A percentile compares a stretch with the other conserved stretches of the same genome.
These are phyloP conservation scores for Tragopan temminckii DNA, from an alignment of 2,797 vertebrate species.

Conservation along the genomic window DNA sequence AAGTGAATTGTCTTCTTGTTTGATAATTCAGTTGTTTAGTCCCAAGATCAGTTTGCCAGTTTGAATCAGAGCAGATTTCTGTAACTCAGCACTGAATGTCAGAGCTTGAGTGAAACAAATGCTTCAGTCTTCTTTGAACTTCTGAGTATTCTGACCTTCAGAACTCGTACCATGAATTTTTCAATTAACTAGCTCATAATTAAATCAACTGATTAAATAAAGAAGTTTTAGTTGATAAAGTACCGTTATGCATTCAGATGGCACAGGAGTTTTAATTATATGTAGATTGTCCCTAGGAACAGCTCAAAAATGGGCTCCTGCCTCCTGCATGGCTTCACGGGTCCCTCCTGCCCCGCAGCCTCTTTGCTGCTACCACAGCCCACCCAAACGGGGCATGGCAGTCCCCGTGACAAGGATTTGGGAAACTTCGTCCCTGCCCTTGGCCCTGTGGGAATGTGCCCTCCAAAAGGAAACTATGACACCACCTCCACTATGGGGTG, in stretches of 20 bases:
- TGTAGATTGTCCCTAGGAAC: slow-evolving; percentile 68
- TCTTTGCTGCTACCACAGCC: neutral
- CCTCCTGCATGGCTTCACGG: neutral
- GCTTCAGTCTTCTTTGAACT: slow-evolving; percentile 59
- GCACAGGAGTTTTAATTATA: slow-evolving; percentile 71
- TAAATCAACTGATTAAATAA: slow-evolving; percentile 80
- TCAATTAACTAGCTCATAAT: slow-evolving; percentile 79
- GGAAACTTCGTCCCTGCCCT: neutral
- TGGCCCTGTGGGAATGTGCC: neutral
- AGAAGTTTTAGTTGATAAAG: slow-evolving; percentile 77
- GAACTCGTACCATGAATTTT: slow-evolving; percentile 76
- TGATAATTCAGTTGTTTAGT: slow-evolving; percentile 61
- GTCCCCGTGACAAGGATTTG: neutral
- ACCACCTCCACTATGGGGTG: neutral
- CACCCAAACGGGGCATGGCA: neutral
- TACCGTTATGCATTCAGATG: slow-evolving; percentile 65
- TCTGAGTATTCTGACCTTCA: slow-evolving; percentile 75
- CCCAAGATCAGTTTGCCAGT: slow-evolving; percentile 49
- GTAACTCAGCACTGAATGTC: slow-evolving; percentile 12
- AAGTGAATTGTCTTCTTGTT: slow-evolving; percentile 63
- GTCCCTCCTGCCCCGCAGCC: neutral
- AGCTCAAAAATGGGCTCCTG: slow-evolving; percentile 11
- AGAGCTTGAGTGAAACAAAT: slow-evolving; percentile 36
- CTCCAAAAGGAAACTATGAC: neutral
- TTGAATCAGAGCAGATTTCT: slow-evolving; percentile 50